A percentile compares a stretch with the other conserved stretches of the same genome.
Conservation (phyloP, 2,888 invertebrate genomes). For the Ctena decussata region DNA sequence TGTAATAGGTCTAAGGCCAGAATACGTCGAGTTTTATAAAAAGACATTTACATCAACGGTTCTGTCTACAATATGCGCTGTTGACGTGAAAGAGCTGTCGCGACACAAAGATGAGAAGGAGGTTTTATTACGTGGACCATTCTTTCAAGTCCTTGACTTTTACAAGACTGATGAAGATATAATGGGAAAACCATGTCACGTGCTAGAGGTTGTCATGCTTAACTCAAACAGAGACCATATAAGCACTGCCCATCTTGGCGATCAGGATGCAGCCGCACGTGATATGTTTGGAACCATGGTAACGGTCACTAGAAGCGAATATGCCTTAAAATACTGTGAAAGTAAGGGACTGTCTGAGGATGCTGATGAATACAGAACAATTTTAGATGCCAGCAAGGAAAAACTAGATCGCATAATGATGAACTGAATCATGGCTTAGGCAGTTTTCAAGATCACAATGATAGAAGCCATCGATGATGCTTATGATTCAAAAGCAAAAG, state of each 20-base stretch:
- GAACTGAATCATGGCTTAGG: too few relatives aligned
- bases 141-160: slow-evolving; percentile 61
- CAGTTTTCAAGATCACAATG: too few relatives aligned
- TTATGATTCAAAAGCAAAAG: too few relatives aligned
- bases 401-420: slow-evolving; percentile 43
- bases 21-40: slow-evolving; percentile 59
- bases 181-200: slow-evolving; percentile 38
- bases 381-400: slow-evolving; percentile 22
- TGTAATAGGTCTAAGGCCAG: slow-evolving; percentile 66
- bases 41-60: slow-evolving; percentile 57
- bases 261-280: slow-evolving; percentile 58
- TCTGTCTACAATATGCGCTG: slow-evolving; percentile 68
- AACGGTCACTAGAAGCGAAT: slow-evolving; percentile 65
- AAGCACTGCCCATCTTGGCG: slow-evolving; percentile 53
- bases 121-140: slow-evolving; percentile 68
- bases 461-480: too few relatives aligned
- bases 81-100: slow-evolving; percentile 66
- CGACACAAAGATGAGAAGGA: slow-evolving; percentile 58
- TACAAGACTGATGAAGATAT: slow-evolving; percentile 32
- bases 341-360: slow-evolving; percentile 39
- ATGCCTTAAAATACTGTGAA: slow-evolving; percentile 54
- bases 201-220: slow-evolving; percentile 67
- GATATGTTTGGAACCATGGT: slow-evolving; percentile 70
- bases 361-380: slow-evolving; percentile 42
- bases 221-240: slow-evolving; percentile 73